phyloP scores from a whole-genome alignment of 1,140 invertebrate species.

The Lepidurus packardi region DNA sequence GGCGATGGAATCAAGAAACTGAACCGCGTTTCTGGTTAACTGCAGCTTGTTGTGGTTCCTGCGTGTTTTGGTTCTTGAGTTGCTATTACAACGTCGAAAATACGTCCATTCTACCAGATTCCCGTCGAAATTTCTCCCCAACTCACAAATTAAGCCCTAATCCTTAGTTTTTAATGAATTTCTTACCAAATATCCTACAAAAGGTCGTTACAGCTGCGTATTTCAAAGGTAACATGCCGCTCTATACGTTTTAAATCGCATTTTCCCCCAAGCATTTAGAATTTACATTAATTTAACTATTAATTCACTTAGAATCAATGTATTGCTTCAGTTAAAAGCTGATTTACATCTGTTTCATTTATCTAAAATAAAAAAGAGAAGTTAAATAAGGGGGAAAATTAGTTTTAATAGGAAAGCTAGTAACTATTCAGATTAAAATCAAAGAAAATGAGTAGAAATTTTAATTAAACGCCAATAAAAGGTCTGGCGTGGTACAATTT shows the following conservation, averaged over 20 bases:
- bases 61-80: too few species aligned
- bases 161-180: neutral
- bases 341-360: neutral
- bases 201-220: neutral
- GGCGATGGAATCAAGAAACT: too few species aligned
- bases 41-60: too few species aligned
- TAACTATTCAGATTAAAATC: neutral
- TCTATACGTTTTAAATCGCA: neutral
- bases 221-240: neutral
- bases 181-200: neutral
- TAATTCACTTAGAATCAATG: neutral
- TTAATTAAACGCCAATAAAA: neutral
- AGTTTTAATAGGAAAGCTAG: neutral
- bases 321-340: neutral
- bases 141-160: too few species aligned
- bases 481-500: constrained; percentile 45
- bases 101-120: too few species aligned
- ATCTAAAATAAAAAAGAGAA: neutral
- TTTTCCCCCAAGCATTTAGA: neutral
- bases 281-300: neutral
- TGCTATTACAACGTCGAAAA: too few species aligned
- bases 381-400: constrained; percentile 13
- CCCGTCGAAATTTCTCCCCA: too few species aligned
- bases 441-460: too few species aligned
- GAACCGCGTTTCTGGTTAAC: too few species aligned